Evolutionary conservation across 1,140 invertebrate genomes (phyloP), one percentile per base, ranked within the genome.

Genomic region (Plutomurus gul): DNA sequence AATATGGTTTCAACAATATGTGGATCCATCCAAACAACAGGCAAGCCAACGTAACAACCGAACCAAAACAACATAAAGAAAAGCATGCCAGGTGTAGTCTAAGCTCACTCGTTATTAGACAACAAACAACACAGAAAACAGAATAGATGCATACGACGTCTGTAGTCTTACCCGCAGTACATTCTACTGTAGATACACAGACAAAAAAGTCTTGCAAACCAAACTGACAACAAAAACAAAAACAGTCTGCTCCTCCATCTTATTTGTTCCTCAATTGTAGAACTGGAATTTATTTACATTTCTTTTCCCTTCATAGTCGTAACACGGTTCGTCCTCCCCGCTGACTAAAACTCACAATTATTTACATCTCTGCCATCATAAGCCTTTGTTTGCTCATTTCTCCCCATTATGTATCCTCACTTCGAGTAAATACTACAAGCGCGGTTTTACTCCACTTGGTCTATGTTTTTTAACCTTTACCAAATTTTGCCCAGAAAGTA

Each of bases 201-300:
- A 43, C 39, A 65, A 1, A 13, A 65, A 25, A 36, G 30, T 65
- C 56, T 65, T 65, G 27, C 18, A 16, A n/a, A 56, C 22, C 33
- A 60, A 36, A 27, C 56, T 65, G 56, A 65, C 56, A 65, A 65
- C 56, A 65, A 65, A 65, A 65, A 65, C 56, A 65, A 65, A 65
- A 65, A 65, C 56, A 65, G 30, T n/a, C 30, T 36, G 56, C 27
- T 65, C 18, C 18, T 51, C 3, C 25, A 11, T 51, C 18, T 65
- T 65, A 30, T 65, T 65, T 65, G 25, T 33, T 65, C 27, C 13
- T 7, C 37, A 39, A 7, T 7, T 13, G 13, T 39, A 65, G 56
- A 30, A 65, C 16, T 65, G 56, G 56, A 65, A 65, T 65, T 65
- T 51, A 51, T 65, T 65, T 65, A 65, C 56, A 30, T 36, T 65